Percentiles rank a stretch among this genome's conserved stretches.
phyloP scores from a whole-genome alignment of 2,797 vertebrate genomes.

The Rhinoraja longicauda region DNA sequence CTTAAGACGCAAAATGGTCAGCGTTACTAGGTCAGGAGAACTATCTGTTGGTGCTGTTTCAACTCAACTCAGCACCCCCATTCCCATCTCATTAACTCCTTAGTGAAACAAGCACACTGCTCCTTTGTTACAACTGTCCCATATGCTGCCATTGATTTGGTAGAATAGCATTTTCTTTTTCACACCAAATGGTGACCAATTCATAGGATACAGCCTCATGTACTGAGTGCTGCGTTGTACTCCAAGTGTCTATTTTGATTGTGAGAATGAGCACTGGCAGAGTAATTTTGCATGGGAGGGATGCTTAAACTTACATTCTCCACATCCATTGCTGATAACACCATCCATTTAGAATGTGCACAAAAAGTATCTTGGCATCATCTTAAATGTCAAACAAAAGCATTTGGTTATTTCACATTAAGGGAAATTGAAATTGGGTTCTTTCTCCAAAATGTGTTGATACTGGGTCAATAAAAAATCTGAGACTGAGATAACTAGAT shows the following conservation, averaged over 20 bases:
- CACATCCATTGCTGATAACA: not conserved
- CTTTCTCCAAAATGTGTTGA: not conserved
- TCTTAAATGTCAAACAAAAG: not conserved
- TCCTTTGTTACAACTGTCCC: not conserved
- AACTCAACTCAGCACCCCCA: not conserved
- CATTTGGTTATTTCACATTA: not conserved
- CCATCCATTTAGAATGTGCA: too few relatives aligned
- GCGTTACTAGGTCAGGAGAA: not conserved
- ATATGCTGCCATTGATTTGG: not conserved
- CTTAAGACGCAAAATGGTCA: constrained; percentile 40
- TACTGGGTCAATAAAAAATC: not conserved
- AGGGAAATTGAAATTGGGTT: not conserved
- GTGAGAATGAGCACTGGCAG: not conserved
- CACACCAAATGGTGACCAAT: not conserved
- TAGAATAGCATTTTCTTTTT: not conserved
- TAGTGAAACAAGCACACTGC: not conserved
- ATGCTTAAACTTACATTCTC: not conserved
- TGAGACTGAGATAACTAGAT: not conserved
- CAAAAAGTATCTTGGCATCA: not conserved
- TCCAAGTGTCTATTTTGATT: not conserved
- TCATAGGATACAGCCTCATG: not conserved
- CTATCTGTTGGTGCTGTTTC: not conserved
- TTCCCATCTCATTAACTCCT: not conserved
- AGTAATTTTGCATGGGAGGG: not conserved
- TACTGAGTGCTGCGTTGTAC: not conserved